These are phyloP conservation scores for Barypeithes pellucidus DNA, from an alignment of 2,888 invertebrate species.

Conservation along the genomic window DNA sequence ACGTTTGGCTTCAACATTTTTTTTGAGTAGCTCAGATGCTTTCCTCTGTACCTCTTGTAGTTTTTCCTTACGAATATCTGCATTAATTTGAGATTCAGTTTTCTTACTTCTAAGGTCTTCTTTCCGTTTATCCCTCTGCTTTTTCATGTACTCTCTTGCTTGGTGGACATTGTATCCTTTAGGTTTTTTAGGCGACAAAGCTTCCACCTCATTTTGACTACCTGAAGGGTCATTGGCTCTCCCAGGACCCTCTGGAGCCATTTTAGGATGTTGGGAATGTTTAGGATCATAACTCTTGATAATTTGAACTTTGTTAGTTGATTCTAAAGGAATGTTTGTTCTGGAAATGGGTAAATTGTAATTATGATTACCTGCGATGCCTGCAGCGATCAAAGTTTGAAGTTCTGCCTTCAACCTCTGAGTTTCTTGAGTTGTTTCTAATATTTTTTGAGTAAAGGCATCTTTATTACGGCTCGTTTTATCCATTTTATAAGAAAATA, in stretches of 20 bases:
- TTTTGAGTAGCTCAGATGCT: constrained; percentile 69
- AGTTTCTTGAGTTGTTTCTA: constrained; percentile 66
- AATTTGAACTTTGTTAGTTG: constrained; percentile 57
- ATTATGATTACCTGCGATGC: constrained; percentile 53
- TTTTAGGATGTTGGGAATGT: constrained; percentile 53
- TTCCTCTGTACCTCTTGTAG: constrained; percentile 70
- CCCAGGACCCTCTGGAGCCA: constrained; percentile 11
- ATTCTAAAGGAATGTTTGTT: constrained; percentile 15
- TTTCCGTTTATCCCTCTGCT: constrained; percentile 72
- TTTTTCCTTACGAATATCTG: constrained; percentile 70
- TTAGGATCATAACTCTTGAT: constrained; percentile 57
- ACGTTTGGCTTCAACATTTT: constrained; percentile 67
- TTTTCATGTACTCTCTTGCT: constrained; percentile 74
- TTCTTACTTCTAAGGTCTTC: constrained; percentile 65
- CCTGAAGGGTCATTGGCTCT: not conserved
- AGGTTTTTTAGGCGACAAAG: constrained; percentile 55
- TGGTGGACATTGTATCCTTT: constrained; percentile 72
- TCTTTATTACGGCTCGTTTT: constrained; percentile 40
- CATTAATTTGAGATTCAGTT: constrained; percentile 55
- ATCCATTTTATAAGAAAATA: constrained; percentile 28
- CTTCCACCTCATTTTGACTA: constrained; percentile 7
- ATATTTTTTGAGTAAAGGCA: constrained; percentile 60
- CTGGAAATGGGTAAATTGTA: not conserved
- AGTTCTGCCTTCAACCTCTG: constrained; percentile 66
- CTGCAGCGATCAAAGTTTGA: constrained; percentile 64